Percentiles rank a stretch among this genome's conserved stretches.
Evolutionary conservation across 2,113 vertebrate species (phyloP).

Genomic region (Equus przewalskii): DNA sequence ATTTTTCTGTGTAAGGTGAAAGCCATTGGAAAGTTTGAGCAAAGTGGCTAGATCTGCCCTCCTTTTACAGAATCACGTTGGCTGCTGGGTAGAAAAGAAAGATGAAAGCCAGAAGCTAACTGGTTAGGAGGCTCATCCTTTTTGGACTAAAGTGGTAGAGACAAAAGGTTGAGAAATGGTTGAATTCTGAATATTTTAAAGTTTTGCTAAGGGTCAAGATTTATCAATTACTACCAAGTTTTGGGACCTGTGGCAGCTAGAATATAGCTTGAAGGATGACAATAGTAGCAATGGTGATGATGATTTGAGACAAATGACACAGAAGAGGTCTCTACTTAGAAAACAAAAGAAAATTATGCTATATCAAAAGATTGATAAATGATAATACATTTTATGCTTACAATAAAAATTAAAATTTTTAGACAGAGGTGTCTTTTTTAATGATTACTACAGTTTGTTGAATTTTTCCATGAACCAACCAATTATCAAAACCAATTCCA

Average conservation of each 20-base stretch:
- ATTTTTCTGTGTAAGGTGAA: background rate
- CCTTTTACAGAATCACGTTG: background rate
- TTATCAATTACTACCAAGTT: background rate
- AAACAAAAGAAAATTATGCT: background rate
- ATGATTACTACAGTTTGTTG: background rate
- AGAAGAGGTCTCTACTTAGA: background rate
- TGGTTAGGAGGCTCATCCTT: background rate
- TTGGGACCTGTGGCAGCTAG: background rate
- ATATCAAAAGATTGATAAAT: background rate
- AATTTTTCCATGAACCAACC: background rate
- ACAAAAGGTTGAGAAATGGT: background rate
- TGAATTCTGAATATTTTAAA: background rate
- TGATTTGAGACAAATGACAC: background rate
- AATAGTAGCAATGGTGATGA: background rate
- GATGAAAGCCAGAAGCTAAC: background rate
- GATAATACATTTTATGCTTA: background rate
- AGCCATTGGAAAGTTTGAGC: background rate
- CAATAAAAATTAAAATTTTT: background rate
- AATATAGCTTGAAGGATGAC: background rate
- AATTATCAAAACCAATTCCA: background rate
- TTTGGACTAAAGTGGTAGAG: background rate
- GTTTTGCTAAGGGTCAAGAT: background rate
- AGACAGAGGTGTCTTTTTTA: background rate
- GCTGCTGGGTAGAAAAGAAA: background rate
- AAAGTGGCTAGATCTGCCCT: background rate